phyloP scores from a whole-genome alignment of 2,888 invertebrate species.

The Papilio protenor region DNA sequence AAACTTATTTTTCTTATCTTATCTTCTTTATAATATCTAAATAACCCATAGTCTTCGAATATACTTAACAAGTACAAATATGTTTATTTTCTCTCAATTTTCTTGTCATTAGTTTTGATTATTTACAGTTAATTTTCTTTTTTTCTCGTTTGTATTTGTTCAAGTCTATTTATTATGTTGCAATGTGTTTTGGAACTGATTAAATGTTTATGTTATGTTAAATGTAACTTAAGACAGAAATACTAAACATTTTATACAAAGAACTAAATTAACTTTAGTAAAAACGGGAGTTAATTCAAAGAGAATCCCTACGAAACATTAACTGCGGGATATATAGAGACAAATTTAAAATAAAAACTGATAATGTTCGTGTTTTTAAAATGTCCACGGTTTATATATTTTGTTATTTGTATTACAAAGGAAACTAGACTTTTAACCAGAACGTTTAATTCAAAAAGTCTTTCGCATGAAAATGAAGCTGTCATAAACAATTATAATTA shows the following conservation, averaged over 20 bases:
- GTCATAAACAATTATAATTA: neutral
- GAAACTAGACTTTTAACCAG: neutral
- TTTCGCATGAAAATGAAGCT: neutral
- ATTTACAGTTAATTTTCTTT: too few species aligned
- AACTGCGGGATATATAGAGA: slow-evolving; percentile 21
- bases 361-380: neutral
- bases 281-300: slow-evolving; percentile 25
- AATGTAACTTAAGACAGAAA: neutral
- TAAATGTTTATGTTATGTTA: too few species aligned
- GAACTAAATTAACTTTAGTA: slow-evolving; percentile 29
- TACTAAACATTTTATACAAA: neutral
- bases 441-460: neutral
- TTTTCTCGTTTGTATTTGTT: too few species aligned
- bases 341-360: slow-evolving; percentile 15
- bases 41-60: neutral
- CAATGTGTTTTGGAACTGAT: too few species aligned
- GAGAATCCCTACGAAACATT: slow-evolving; percentile 21
- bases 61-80: neutral
- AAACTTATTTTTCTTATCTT: neutral
- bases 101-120: too few species aligned
- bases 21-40: neutral
- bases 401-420: neutral
- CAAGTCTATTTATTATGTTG: too few species aligned
- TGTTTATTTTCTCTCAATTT: too few species aligned
- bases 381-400: neutral